Percentiles rank a stretch among this genome's conserved stretches.
These are phyloP conservation scores for Chloroceryle aenea DNA, from an alignment of 2,113 vertebrate genomes.

Conservation along the genomic window DNA sequence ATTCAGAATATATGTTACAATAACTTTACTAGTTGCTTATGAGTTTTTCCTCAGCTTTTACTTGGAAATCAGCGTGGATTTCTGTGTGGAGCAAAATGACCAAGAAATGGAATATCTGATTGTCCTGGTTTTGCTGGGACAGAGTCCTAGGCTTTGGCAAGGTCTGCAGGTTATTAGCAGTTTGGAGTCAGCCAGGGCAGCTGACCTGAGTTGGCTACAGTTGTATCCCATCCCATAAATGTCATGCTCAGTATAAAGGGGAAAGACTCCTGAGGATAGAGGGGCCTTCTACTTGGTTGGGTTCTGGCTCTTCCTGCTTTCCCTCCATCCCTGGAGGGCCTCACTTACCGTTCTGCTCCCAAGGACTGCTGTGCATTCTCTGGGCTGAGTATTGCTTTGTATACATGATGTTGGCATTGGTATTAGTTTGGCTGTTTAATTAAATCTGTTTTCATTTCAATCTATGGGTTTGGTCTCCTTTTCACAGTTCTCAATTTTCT, in stretches of 20 bases:
- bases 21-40: neutral
- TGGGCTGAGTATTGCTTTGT: neutral
- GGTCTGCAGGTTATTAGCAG: too few species aligned
- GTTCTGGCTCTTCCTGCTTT: neutral
- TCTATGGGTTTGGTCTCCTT: neutral
- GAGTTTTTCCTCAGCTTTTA: neutral
- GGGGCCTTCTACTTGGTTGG: neutral
- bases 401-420: neutral
- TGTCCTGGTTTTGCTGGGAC: neutral
- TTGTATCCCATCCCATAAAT: neutral
- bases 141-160: neutral
- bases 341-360: neutral
- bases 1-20: neutral
- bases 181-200: neutral
- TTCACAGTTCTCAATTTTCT: neutral
- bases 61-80: neutral
- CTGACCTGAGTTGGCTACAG: neutral
- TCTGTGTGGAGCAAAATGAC: neutral
- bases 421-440: neutral
- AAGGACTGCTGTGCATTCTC: neutral
- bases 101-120: neutral
- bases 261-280: neutral
- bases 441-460: neutral
- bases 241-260: neutral
- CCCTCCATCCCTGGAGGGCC: neutral